Base-by-base conservation (phyloP, 2,797 vertebrate species). In the Smutsia temminckii region DNA sequence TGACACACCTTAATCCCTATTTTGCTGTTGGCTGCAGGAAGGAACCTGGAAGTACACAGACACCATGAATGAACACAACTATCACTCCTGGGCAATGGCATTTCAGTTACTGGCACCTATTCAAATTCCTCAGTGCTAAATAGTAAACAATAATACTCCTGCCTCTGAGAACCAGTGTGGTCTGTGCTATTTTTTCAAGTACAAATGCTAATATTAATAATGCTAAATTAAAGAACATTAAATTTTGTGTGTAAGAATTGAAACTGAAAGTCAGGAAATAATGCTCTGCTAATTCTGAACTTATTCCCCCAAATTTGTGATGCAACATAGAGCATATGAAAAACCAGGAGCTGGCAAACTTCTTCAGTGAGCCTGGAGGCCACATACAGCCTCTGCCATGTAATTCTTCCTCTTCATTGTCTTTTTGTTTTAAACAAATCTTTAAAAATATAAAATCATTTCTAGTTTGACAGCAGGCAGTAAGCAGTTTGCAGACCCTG, bases 241-340 rank as follows among this genome's bases (percentile, higher is more conserved):
- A 59, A n/a, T 79, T 71, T 63, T 53, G 20, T 53, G 34, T 78
- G 0, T 71, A 87, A 72, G 27, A 42, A 66, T 85, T 55, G 84
- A 85, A 95, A 72, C 20, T 34, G 20, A 46, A 68, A 42, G 21
- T 74, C 49, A 90, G 17, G 16, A 72, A 79, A 88, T 18, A 53
- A 63, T 77, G 37, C 63, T 59, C 27, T 78, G 18, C 55, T 85
- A 85, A 78, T 88, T 93, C 5, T 79, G 37, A 93, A 86, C 14
- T 64, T 93, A 89, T 37, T 95, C 69, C 34, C 63, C 8, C 27
- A 77, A 92, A 61, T 86, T 3, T 86, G 66, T 80, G 68, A 84
- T 42, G 27, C 4, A 91, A 89, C 6, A 61, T 0, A 49, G 20
- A 90, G 12, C 25, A 59, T 21, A 87, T 63, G 10, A 69, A 71